Percentiles rank a stretch among this genome's conserved stretches.
phyloP scores from a whole-genome alignment of 2,113 vertebrate species.

The Setophaga kirtlandii region DNA sequence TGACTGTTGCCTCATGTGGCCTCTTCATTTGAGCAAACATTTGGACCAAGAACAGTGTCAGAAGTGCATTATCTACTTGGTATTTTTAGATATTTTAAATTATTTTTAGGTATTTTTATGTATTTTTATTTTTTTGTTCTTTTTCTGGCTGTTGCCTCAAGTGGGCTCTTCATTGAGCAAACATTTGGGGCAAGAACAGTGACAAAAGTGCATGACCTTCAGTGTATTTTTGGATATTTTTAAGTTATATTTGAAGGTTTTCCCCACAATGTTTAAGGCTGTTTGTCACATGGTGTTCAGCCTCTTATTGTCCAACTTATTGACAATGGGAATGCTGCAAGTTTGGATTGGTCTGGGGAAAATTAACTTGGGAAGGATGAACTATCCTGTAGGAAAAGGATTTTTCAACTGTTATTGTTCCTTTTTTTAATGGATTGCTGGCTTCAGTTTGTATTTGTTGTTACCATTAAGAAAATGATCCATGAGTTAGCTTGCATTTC shows the following conservation, averaged over 20 bases:
- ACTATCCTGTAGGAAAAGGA: background rate
- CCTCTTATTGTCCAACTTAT: background rate
- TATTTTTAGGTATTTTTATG: too few relatives aligned
- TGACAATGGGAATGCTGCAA: background rate
- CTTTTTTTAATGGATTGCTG: background rate
- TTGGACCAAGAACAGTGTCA: background rate
- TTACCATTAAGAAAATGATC: background rate
- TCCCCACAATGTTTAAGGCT: background rate
- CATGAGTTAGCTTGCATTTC: background rate
- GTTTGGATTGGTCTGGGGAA: background rate
- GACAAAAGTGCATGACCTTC: background rate
- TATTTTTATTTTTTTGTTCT: background rate
- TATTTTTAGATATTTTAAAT: too few relatives aligned
- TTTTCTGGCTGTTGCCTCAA: background rate
- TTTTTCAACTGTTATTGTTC: background rate
- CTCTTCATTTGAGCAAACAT: too few relatives aligned
- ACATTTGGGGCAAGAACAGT: background rate
- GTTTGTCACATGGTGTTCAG: background rate
- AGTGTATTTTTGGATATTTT: too few relatives aligned
- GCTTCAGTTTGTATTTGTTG: background rate
- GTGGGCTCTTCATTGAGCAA: background rate
- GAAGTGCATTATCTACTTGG: background rate
- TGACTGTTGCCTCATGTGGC: background rate
- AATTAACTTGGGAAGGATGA: background rate
- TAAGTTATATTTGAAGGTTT: background rate